Evolutionary conservation across 2,797 vertebrate species (phyloP).

Genomic region (Nannoperca obscura): DNA sequence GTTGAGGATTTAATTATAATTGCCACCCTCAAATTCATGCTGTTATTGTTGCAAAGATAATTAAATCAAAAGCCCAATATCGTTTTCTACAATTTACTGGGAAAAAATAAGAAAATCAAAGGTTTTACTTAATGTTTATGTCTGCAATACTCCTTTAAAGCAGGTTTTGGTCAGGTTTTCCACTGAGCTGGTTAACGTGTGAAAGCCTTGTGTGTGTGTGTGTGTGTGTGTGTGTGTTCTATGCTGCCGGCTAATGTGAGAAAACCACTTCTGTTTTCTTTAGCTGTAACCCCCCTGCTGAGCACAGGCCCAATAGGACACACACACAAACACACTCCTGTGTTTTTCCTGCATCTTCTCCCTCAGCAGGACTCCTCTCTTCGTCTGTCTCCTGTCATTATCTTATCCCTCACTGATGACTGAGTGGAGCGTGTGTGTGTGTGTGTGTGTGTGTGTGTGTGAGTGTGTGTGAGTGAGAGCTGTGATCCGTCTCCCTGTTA

Average conservation of each 20-base stretch:
- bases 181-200: slow-evolving; percentile 35
- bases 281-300: slow-evolving; percentile 50
- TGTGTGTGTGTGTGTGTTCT: slow-evolving; percentile 31
- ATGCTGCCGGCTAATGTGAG: slow-evolving; percentile 62
- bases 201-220: slow-evolving; percentile 43
- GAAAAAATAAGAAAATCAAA: not conserved
- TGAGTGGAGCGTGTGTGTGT: slow-evolving; percentile 44
- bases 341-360: slow-evolving; percentile 58
- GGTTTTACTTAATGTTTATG: not conserved
- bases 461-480: slow-evolving; percentile 27
- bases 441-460: slow-evolving; percentile 30
- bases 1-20: not conserved
- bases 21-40: slow-evolving; percentile 1
- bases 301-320: slow-evolving; percentile 34
- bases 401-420: slow-evolving; percentile 69
- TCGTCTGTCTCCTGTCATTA: slow-evolving; percentile 68
- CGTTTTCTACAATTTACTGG: not conserved
- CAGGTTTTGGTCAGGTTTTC: slow-evolving; percentile 47
- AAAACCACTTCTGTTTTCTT: slow-evolving; percentile 75
- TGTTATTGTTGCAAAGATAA: slow-evolving; percentile 13
- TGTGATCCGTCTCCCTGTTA: not conserved
- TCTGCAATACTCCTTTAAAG: slow-evolving; percentile 18
- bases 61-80: not conserved
- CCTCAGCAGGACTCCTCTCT: slow-evolving; percentile 60
- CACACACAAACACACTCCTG: slow-evolving; percentile 28